phyloP scores from a whole-genome alignment of 2,888 invertebrate species.

The Auanema freiburgensis region DNA sequence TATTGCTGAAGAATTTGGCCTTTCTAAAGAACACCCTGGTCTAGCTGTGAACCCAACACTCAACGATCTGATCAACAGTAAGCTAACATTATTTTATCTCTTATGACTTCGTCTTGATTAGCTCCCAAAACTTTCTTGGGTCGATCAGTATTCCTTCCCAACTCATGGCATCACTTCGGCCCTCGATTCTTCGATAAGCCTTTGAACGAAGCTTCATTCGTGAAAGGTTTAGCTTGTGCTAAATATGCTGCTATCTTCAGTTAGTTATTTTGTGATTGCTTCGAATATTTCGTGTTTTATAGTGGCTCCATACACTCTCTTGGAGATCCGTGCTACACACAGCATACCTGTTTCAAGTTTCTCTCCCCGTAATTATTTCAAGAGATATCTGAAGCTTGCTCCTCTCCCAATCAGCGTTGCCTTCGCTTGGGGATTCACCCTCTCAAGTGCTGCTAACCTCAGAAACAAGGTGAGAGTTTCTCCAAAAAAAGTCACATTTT shows the following conservation, averaged over 20 bases:
- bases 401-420: conserved; percentile 51
- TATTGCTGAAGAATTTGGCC: conserved; percentile 52
- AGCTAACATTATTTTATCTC: conserved; percentile 1
- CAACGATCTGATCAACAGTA: conserved; percentile 39
- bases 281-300: conserved; percentile 11
- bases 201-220: conserved; percentile 59
- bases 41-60: conserved; percentile 52
- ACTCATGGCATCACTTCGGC: conserved; percentile 49
- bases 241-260: conserved; percentile 57
- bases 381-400: conserved; percentile 38
- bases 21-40: conserved; percentile 61
- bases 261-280: conserved; percentile 25
- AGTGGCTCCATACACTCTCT: conserved; percentile 48
- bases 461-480: conserved; percentile 42
- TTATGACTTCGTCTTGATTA: conserved; percentile 10
- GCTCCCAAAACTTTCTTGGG: conserved; percentile 44
- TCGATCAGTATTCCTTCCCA: conserved; percentile 31
- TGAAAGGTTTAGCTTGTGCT: conserved; percentile 56
- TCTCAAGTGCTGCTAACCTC: conserved; percentile 52
- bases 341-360: conserved; percentile 43
- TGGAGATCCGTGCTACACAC: conserved; percentile 45
- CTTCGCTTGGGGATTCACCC: conserved; percentile 55
- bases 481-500: neutral
- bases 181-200: conserved; percentile 62
- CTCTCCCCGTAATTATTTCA: conserved; percentile 37